These are phyloP conservation scores for Danio rerio DNA, from an alignment of 2,113 vertebrate species.

Conservation along the genomic window DNA sequence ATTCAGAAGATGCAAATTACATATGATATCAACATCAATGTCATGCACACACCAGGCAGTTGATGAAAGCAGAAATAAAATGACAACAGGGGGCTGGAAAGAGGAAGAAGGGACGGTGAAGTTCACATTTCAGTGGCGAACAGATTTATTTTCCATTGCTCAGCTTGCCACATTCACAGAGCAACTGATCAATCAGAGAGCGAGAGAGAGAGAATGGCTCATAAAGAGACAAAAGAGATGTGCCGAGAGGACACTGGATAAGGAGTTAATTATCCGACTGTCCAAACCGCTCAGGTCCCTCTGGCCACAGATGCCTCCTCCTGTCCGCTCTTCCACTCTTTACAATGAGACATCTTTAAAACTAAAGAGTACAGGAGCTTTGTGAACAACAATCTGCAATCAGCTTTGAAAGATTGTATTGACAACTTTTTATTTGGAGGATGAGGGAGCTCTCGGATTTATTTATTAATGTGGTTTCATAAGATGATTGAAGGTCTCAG, in stretches of 20 bases:
- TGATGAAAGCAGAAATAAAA: neutral
- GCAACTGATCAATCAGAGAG: slow-evolving; percentile 64
- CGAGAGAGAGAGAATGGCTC: slow-evolving; percentile 33
- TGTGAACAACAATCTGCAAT: too few relatives aligned
- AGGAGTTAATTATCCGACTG: slow-evolving; percentile 71
- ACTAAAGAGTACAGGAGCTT: neutral
- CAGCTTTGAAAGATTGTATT: too few relatives aligned
- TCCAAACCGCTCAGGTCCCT: slow-evolving; percentile 63
- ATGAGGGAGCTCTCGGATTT: too few relatives aligned
- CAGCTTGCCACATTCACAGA: slow-evolving; percentile 57
- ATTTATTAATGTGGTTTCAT: too few relatives aligned
- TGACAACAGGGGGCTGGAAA: neutral
- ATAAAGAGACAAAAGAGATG: slow-evolving; percentile 42
- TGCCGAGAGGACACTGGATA: slow-evolving; percentile 60
- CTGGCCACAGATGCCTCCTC: slow-evolving; percentile 37
- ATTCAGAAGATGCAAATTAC: slow-evolving; percentile 12
- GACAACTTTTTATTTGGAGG: too few relatives aligned
- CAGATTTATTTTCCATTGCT: slow-evolving; percentile 63
- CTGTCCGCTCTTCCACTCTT: neutral
- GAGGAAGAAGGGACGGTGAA: slow-evolving; percentile 36
- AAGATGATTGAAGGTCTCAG: too few relatives aligned
- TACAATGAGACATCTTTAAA: neutral
- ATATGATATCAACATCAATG: neutral
- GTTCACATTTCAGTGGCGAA: slow-evolving; percentile 58
- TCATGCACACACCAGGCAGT: neutral